Evolutionary conservation across 1,140 invertebrate genomes (phyloP), one percentile per base, ranked within the genome.

Genomic region (Cecropterus lyciades): DNA sequence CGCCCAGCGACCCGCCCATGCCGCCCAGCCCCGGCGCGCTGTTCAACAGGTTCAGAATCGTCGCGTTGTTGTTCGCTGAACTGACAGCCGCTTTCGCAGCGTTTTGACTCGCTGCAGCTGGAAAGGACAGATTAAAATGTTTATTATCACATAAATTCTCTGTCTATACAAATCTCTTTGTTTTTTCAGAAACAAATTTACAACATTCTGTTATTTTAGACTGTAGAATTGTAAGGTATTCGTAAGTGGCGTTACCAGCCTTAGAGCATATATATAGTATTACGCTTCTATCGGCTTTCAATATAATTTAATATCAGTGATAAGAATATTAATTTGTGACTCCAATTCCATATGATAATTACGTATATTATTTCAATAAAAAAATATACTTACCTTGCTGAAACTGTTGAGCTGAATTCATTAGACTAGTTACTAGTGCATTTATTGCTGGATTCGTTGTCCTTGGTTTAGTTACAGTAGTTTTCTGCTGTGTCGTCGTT

Each of bases 371-470:
- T n/a, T n/a, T n/a, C n/a, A n/a, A n/a, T n/a, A n/a, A n/a, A n/a
- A n/a, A n/a, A n/a, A n/a, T n/a, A n/a, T n/a, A 33, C 9, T 70
- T 49, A 85, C 93, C 94, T 87, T 95, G 95, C 80, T 95, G 95
- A 80, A 95, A 96, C 78, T 96, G 95, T 84, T 96, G 95, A 37
- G 95, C 95, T 30, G 95, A 96, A 84, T 96, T 96, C 95, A 96
- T 96, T 9, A 96, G 93, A 80, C 95, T 96, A 66, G 94, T 96
- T 45, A 95, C 95, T 69, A 96, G 93, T 65, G 95, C 96, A 82
- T 94, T 96, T 70, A 96, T 96, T 51, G 95, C 95, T 24, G 95
- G 93, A 85, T 96, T 96, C 67, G 93, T 94, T n/a, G 94, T 93
- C 73, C 95, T 92, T 62, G 95, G 94, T 76, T 95, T 95, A 59